A percentile compares a stretch with the other conserved stretches of the same genome.
These are phyloP conservation scores for Percopsis omiscomaycus DNA, from an alignment of 2,797 vertebrate species.

Conservation along the genomic window DNA sequence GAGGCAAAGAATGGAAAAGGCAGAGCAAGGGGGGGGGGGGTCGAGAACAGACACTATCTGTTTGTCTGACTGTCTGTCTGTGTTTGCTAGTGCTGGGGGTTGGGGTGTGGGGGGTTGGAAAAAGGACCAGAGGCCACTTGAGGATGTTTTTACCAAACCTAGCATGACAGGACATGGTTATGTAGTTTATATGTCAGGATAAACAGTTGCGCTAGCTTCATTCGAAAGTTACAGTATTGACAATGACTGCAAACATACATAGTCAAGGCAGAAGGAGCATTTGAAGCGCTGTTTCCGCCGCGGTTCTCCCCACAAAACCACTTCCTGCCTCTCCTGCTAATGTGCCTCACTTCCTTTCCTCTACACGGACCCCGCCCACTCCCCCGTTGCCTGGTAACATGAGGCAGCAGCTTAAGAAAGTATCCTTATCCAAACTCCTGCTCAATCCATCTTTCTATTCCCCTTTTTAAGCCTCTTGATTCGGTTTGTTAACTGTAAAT, in stretches of 20 bases:
- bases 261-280: conserved; percentile 27
- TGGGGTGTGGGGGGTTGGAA: conserved; percentile 28
- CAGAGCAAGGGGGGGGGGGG: conserved; percentile 22
- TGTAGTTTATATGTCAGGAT: background rate
- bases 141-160: conserved; percentile 33
- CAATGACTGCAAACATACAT: background rate
- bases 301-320: conserved; percentile 64
- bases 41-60: conserved; percentile 41
- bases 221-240: conserved; percentile 8
- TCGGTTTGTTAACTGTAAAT: background rate
- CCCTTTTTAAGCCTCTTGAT: too few relatives aligned
- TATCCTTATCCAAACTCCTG: too few relatives aligned
- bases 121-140: conserved; percentile 48
- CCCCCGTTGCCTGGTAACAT: conserved; percentile 71
- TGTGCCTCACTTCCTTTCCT: conserved; percentile 75
- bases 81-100: conserved; percentile 40
- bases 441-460: background rate
- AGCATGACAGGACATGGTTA: conserved; percentile 13
- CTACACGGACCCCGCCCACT: conserved; percentile 42
- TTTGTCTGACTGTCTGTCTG: conserved; percentile 45
- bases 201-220: conserved; percentile 1
- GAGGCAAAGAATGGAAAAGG: conserved; percentile 2
- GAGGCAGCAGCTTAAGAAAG: conserved; percentile 53
- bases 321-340: conserved; percentile 76
- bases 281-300: conserved; percentile 47